Base-by-base conservation (phyloP, 2,113 vertebrate species). In the Peromyscus polionotus region DNA sequence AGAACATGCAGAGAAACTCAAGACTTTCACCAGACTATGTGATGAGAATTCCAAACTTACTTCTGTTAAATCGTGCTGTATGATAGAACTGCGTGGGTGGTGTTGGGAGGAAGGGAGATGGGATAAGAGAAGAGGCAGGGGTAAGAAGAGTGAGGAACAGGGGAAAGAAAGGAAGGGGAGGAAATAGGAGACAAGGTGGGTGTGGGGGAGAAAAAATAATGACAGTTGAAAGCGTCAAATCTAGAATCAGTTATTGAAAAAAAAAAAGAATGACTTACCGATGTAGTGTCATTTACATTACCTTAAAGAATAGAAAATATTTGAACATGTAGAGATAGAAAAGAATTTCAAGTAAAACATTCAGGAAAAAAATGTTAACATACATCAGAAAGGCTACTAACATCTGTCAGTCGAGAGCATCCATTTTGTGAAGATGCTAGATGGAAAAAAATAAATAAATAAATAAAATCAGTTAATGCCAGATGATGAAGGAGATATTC, bases 31-130 rank as follows among this genome's bases (percentile, higher is more conserved):
- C 14, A 89, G 86, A 95, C 91, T 5, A 65, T 68, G 61, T 48
- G 57, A 73, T 59, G 48, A 85, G 57, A 93, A 73, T 90, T 73
- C 65, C 12, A 84, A 84, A 51, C 54, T 86, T 54, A 45, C 61
- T 95, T 96, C 65, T 95, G 70, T 95, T 92, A 68, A 85, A 95
- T 88, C 81, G 84, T 39, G 5, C 88, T 95, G 4, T 17, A 24
- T 39, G 48, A 8, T 57, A 86, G 54, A 86, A 90, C 28, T 48
- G 48, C 51, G 77, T 24, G 61, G 36, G 20, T 63, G 33, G 19
- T 88, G 65, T 70, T 54, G 36, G 39, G 87, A 42, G 48, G 14
- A 73, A 17, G 22, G 14, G 7, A 39, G 2, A 5, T 31, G 36
- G 24, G 5, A 11, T 7, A 51, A n/a, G 65, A 70, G 19, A 24